These are phyloP conservation scores for Rallus limicola DNA, from an alignment of 2,113 vertebrate genomes.

Conservation along the genomic window DNA sequence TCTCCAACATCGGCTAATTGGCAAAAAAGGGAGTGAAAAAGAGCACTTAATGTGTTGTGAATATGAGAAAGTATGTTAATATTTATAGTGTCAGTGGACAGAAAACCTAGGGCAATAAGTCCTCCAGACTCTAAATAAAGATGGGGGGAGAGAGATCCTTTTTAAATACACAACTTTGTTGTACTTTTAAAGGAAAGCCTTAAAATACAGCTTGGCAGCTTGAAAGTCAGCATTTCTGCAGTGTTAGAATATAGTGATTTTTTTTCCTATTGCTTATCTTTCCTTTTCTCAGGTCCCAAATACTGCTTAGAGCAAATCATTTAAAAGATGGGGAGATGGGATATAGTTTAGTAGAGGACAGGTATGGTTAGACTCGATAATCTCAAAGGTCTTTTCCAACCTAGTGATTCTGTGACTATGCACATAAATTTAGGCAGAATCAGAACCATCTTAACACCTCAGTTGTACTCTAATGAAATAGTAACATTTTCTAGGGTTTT, in stretches of 20 bases:
- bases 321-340: too few species aligned
- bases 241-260: rapidly evolving
- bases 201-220: not conserved
- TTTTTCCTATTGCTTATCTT: not conserved
- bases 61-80: not conserved
- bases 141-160: rapidly evolving
- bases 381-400: too few species aligned
- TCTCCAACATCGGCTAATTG: not conserved
- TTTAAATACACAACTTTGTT: not conserved
- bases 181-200: not conserved
- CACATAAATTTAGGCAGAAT: not conserved
- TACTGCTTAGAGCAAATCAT: not conserved
- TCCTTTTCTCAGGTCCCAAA: not conserved
- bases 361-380: too few species aligned
- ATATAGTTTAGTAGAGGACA: too few species aligned
- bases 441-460: not conserved
- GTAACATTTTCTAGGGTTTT: not conserved
- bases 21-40: not conserved
- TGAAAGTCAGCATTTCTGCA: not conserved
- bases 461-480: not conserved
- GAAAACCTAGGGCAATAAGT: not conserved
- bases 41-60: not conserved
- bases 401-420: too few species aligned
- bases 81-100: not conserved
- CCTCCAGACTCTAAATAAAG: not conserved